These are phyloP conservation scores for Actinemys pallida DNA, from an alignment of 2,113 vertebrate species.

Conservation along the genomic window DNA sequence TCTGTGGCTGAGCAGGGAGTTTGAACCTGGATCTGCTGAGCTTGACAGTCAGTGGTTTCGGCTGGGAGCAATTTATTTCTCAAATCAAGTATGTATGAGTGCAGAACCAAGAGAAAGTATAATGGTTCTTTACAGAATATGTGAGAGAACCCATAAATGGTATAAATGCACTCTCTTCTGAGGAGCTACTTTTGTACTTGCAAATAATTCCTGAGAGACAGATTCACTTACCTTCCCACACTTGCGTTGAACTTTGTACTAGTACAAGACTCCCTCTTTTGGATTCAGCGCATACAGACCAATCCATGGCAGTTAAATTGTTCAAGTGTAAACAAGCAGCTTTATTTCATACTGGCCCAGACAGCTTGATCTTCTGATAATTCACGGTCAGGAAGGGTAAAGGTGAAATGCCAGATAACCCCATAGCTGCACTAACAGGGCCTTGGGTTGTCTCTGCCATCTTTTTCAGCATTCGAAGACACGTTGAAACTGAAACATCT, in stretches of 20 bases:
- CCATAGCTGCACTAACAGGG: neutral
- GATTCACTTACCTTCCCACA: neutral
- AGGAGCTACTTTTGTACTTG: neutral
- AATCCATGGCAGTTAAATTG: neutral
- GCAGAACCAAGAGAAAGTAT: neutral
- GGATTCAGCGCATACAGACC: neutral
- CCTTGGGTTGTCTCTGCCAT: neutral
- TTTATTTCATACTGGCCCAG: neutral
- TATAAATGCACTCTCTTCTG: neutral
- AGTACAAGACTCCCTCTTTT: neutral
- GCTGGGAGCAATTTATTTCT: neutral
- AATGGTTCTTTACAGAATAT: neutral
- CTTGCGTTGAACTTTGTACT: neutral
- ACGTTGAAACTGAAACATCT: conserved; percentile 87
- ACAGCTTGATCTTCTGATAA: neutral
- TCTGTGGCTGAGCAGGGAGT: neutral
- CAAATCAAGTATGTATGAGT: neutral
- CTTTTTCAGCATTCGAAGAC: conserved; percentile 75
- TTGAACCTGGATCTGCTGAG: neutral
- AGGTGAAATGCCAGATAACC: neutral
- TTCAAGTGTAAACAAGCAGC: neutral
- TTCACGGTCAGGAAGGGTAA: neutral
- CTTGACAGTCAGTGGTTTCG: neutral
- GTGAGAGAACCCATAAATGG: neutral
- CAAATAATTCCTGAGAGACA: neutral